Evolutionary conservation across 1,140 invertebrate genomes (phyloP), one percentile per base, ranked within the genome.

Genomic region (Drosophila sucinea): DNA sequence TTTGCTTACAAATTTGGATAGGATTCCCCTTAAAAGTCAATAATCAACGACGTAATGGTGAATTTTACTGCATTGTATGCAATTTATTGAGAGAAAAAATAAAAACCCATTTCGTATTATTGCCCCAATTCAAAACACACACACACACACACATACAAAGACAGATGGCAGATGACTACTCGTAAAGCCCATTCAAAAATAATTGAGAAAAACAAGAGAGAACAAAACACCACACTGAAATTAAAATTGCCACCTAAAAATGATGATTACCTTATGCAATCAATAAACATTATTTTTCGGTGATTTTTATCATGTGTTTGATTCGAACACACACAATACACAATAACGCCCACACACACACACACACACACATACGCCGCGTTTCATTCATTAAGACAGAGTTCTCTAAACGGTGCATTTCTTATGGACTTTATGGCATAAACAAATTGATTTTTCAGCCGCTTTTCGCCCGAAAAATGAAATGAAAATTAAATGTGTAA

Each of bases 271-370:
- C 56, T 57, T 65, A 66, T 81, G 70, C 51, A 81, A 74, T 81
- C 75, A 65, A 79, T 82, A 77, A 83, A 79, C 63, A 83, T 77
- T 77, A 84, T 55, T 67, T 51, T 51, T 27, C 23, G 66, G 61
- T 63, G 56, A 70, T 61, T 82, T 76, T 70, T 60, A 66, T 72
- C 51, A 67, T 68, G 71, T 76, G 66, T 72, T 72, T 78, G 60
- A 68, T 65, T 62, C 64, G 38, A 55, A 38, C 64, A 65, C 27
- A 40, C 44, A 47, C 44, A 51, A 51, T 51, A 51, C 44, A 51
- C 23, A 51, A 51, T 27, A 8, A 1, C 23, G 25, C 23, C 44
- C 44, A 51, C 8, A 27, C 60, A 41, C 55, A 47, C 38, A 44
- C 60, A 60, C 55, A 51, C 38, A 56, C 67, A 70, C 60, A 41